Base-by-base conservation (phyloP, 2,888 invertebrate genomes). In the Antheraea yamamai region DNA sequence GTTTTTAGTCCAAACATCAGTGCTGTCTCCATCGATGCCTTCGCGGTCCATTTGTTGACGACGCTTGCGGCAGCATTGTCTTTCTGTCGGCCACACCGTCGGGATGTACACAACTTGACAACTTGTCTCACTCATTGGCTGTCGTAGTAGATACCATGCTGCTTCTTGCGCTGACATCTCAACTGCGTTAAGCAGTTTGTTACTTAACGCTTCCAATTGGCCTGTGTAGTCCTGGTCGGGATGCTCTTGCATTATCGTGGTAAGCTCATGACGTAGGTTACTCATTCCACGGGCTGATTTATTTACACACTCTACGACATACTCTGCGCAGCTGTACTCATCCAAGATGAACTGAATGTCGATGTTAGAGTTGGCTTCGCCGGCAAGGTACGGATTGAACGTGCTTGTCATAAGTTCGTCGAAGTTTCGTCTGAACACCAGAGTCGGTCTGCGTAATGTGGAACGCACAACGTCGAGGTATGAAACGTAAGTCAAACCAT, bases 101-200 rank as follows among this genome's bases (percentile, higher is more conserved):
- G 52, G 52, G 18, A 55, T 55, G 52, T 55, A 55, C 52, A 14
- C 83, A 75, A 89, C 75, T 70, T 79, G 76, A 71, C 76, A 71
- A 12, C 86, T 87, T 75, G 83, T 74, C 79, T 81, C 83, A 23
- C 86, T 87, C 91, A 92, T 93, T 20, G 90, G 89, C 77, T 90
- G 83, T 52, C 91, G 80, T 72, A 94, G 77, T 2, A 93, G 77
- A 84, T 86, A 92, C 91, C 91, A 92, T 75, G 91, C 92, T 76
- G 90, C 90, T 85, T 91, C 90, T 86, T 91, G 91, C 75, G 83
- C 83, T 14, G 87, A 81, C 80, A 91, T 91, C 78, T 91, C 91
- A 71, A 86, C 83, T 74, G 80, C 77, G 73, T 91, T 88, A 1
- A 91, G 80, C n/a, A 90, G 74, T 73, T 84, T 80, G 75, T 81